Base-by-base conservation (phyloP, 2,113 vertebrate genomes). In the Crocuta crocuta region DNA sequence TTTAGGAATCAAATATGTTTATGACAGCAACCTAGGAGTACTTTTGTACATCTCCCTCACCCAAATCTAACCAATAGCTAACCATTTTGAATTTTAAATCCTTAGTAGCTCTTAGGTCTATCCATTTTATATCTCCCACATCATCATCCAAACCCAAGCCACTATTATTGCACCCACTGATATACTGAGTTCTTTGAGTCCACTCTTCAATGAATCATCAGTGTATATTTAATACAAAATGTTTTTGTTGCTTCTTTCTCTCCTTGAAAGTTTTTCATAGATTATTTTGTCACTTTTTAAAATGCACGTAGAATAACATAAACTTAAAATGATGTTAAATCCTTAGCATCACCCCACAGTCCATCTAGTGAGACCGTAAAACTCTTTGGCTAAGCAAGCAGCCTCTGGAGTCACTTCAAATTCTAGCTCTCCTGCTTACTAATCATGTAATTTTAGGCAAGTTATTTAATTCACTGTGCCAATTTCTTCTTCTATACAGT, bases 331-430 rank as follows among this genome's bases (percentile, higher is more conserved):
- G 76, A 88, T 70, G 23, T 70, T 58, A 93, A 94, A 48, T 55
- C 35, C 26, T 74, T 91, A 83, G 80, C 17, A 90, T 88, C 23
- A 4, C n/a, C 81, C 81, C 91, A 5, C 31, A 78, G 81, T 91
- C 9, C 24, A 70, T 53, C 85, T 71, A 92, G 63, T 10, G 48
- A 95, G 81, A 84, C 48, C 87, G 0, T 91, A 84, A 92, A 92
- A 88, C 35, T 81, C 65, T 89, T 93, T 97, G 94, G 91, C 80
- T 81, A 94, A 80, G 94, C 55, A 90, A 95, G 79, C 24, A 53
- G 43, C 11, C 11, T 83, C 88, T 95, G 84, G 88, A 95, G 26
- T 68, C 74, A 53, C 76, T 92, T 96, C 63, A 84, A 55, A 53
- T 90, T 48, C n/a, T 79, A 83, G 80, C 5, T 97, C 53, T 94